Conservation (phyloP, 2,797 vertebrate species). For the Hydrolagus colliei region DNA sequence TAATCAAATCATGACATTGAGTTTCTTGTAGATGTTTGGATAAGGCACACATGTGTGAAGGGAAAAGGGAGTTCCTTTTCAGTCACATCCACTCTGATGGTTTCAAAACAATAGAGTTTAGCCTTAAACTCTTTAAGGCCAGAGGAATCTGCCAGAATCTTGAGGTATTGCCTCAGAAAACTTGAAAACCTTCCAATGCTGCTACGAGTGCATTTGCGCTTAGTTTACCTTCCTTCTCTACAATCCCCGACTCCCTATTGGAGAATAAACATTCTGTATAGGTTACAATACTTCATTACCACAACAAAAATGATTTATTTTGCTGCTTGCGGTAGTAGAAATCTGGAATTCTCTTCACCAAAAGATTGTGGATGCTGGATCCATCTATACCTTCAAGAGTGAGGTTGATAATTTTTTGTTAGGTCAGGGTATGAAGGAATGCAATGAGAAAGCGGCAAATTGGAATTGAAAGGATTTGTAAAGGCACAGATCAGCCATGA, state of each 20-base stretch:
- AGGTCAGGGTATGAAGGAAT: too few species aligned
- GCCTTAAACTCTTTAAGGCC: slow-evolving; percentile 39
- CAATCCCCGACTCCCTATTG: neutral
- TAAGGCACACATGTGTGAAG: slow-evolving; percentile 40
- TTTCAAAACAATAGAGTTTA: slow-evolving; percentile 46
- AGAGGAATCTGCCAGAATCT: slow-evolving; percentile 52
- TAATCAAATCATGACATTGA: slow-evolving; percentile 30
- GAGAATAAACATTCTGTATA: too few species aligned
- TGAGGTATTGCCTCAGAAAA: slow-evolving; percentile 42
- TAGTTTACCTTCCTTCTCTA: neutral
- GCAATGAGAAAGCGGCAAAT: too few species aligned
- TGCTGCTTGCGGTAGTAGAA: too few species aligned
- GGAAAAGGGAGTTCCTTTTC: slow-evolving; percentile 63
- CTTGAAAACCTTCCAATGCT: slow-evolving; percentile 40
- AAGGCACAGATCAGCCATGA: too few species aligned
- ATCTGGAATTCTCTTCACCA: too few species aligned
- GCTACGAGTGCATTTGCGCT: slow-evolving; percentile 18
- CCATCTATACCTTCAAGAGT: too few species aligned
- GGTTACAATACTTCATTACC: too few species aligned
- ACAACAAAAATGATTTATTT: too few species aligned
- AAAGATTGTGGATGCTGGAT: too few species aligned
- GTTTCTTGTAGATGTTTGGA: slow-evolving; percentile 46
- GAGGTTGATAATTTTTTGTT: too few species aligned
- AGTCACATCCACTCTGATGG: slow-evolving; percentile 42
- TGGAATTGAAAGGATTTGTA: too few species aligned